phyloP scores from a whole-genome alignment of 35 echinoderm and acorn worm species.

The Hemicentrotus pulcherrimus region DNA sequence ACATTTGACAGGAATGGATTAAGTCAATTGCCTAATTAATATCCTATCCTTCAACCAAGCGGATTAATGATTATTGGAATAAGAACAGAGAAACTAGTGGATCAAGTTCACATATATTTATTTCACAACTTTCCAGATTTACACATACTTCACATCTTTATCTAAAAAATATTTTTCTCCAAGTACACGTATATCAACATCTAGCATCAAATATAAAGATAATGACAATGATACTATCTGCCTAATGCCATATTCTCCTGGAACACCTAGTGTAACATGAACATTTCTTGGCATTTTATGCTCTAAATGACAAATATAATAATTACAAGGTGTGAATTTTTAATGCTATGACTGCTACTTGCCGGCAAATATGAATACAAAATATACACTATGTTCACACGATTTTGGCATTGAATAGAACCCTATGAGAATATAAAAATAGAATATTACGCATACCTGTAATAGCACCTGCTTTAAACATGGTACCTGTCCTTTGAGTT shows the following conservation, averaged over 20 bases:
- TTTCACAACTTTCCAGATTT: conserved; percentile 3
- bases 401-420: not conserved
- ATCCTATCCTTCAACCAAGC: not conserved
- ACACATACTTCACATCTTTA: not conserved
- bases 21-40: no score
- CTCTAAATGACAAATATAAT: not conserved
- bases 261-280: not conserved
- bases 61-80: not conserved
- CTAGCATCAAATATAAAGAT: not conserved
- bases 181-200: not conserved
- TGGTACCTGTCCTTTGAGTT: not conserved
- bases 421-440: not conserved
- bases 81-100: not conserved
- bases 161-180: not conserved
- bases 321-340: not conserved
- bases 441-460: not conserved
- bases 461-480: not conserved
- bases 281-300: not conserved
- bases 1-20: no score
- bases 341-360: not conserved
- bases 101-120: not conserved
- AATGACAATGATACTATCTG: not conserved
- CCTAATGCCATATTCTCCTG: not conserved
- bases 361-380: not conserved
- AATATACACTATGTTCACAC: not conserved